Evolutionary conservation across 2,888 invertebrate species (phyloP).

Genomic region (Rhingia campestris): DNA sequence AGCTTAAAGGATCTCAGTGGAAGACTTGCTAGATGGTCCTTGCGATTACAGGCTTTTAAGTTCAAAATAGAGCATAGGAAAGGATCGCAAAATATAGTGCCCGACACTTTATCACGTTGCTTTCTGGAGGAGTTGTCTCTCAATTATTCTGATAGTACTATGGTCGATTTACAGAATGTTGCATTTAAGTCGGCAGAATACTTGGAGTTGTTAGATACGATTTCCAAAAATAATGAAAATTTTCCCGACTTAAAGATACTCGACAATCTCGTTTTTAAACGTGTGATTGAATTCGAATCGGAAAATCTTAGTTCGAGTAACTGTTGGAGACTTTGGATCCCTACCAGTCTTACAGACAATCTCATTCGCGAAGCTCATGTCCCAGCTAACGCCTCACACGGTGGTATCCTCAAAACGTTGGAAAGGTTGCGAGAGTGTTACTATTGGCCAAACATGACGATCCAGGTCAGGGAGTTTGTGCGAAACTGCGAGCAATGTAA

Average conservation of each 20-base stretch:
- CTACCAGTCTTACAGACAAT: not conserved
- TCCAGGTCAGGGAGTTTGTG: not conserved
- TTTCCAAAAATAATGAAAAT: slow-evolving; percentile 8
- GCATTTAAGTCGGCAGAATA: slow-evolving; percentile 18
- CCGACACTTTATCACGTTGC: not conserved
- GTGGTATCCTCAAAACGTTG: not conserved
- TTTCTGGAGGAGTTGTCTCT: not conserved
- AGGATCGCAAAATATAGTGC: slow-evolving; percentile 7
- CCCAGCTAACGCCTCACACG: slow-evolving; percentile 17
- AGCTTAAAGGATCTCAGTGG: not conserved
- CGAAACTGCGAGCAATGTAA: not conserved
- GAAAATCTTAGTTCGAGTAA: not conserved
- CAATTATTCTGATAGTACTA: not conserved
- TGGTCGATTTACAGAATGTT: not conserved
- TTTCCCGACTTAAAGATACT: slow-evolving; percentile 3
- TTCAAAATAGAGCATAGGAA: slow-evolving; percentile 14
- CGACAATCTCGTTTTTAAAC: slow-evolving; percentile 12
- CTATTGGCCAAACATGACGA: slow-evolving; percentile 2
- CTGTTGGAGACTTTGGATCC: slow-evolving; percentile 5
- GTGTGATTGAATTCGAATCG: not conserved
- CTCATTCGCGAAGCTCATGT: slow-evolving; percentile 15
- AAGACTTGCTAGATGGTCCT: not conserved
- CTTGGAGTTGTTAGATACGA: not conserved
- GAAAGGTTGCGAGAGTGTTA: not conserved
- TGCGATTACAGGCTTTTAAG: not conserved